Conservation (phyloP, 2,888 invertebrate species). For the Erebia ligea region DNA sequence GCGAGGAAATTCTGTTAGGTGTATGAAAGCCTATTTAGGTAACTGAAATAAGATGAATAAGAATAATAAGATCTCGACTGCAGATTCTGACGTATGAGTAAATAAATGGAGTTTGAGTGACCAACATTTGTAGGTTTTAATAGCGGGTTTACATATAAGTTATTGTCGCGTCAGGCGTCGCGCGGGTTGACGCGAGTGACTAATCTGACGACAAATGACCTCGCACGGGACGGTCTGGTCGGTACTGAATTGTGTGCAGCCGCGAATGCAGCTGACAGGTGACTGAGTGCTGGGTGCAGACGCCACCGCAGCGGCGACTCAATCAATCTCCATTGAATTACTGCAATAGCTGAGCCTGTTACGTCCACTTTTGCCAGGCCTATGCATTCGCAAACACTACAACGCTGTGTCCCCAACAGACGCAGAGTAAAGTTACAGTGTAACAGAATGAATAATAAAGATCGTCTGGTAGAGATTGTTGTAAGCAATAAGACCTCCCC, state of each 20-base stretch:
- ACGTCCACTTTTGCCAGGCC: conserved; percentile 12
- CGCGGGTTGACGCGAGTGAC: conserved; percentile 45
- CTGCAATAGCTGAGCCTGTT: conserved; percentile 35
- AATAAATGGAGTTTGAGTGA: not conserved
- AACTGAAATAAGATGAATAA: no score
- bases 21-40: no score
- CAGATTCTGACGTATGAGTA: no score
- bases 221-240: conserved; percentile 49
- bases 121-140: conserved; percentile 13
- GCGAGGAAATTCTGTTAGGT: no score
- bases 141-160: conserved; percentile 30
- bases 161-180: conserved; percentile 29
- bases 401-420: not conserved
- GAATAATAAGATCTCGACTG: no score
- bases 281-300: conserved; percentile 71
- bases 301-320: conserved; percentile 56
- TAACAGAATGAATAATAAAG: not conserved
- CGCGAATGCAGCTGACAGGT: conserved; percentile 65
- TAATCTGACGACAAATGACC: conserved; percentile 66
- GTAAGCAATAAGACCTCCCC: not conserved
- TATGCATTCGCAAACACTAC: conserved; percentile 1
- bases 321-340: conserved; percentile 59
- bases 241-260: conserved; percentile 61
- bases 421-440: not conserved
- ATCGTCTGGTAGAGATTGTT: conserved; percentile 7